Evolutionary conservation across 1,140 invertebrate species (phyloP), one percentile per base, ranked within the genome.

Genomic region (Drosophila oshimai): DNA sequence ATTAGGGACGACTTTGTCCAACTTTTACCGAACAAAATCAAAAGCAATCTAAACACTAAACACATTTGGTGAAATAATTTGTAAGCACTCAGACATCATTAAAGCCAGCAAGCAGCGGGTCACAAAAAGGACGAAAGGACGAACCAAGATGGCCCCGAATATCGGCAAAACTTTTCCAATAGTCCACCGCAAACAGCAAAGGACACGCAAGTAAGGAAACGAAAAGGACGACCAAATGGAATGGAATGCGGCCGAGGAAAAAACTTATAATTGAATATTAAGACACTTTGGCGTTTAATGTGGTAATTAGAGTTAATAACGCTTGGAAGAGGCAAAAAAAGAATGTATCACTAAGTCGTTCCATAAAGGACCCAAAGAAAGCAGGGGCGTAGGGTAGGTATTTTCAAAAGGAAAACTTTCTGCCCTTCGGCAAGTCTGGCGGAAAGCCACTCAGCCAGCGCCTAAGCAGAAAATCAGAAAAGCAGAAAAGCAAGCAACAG

Each of bases 251-350:
- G 37, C 12, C 6, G 22, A 20, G 9, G 22, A 41, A 47, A 53
- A 80, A 84, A 84, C 70, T 84, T 84, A 65, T 84, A 84, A 84
- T 84, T 84, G 81, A 87, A 84, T 84, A 84, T 87, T 84, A 84
- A 84, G 81, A 84, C 81, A 84, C 80, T 84, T 86, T 87, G 75
- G 34, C 80, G 81, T 80, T 84, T 84, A 86, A 84, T 84, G 81
- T 72, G 80, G 80, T 84, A 84, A 84, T 84, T 84, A 86, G 78
- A 80, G 81, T 87, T 87, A 84, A 87, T 87, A 84, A 84, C 76
- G 54, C 68, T 74, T 75, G 58, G 67, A 69, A 77, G 73, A 53
- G 60, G 39, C 49, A 61, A 31, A 60, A 53, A 47, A 51, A 53
- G 42, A 51, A 62, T 60, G 57, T 70, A 58, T 69, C 47, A 53